Evolutionary conservation across 2,888 invertebrate genomes (phyloP).

Genomic region (Meteorus colon): DNA sequence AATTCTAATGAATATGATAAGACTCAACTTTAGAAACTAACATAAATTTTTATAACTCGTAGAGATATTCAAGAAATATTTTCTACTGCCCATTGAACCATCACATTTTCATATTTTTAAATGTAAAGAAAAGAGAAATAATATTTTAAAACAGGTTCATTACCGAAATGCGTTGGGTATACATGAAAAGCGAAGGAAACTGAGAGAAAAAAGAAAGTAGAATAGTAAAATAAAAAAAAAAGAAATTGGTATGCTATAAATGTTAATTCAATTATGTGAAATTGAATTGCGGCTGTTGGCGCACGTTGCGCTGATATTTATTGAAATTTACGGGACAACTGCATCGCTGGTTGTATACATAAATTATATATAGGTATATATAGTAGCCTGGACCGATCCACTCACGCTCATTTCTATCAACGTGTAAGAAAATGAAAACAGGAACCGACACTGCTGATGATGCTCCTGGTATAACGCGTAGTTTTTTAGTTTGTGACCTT

Average conservation of each 20-base stretch:
- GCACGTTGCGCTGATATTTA: slow-evolving; percentile 43
- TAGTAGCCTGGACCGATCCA: not conserved
- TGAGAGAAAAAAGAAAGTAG: not conserved
- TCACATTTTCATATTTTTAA: not conserved
- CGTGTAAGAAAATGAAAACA: slow-evolving; percentile 42
- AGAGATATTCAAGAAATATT: not conserved
- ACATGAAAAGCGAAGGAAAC: not conserved
- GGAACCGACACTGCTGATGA: slow-evolving; percentile 36
- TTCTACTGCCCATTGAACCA: not conserved
- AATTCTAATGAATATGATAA: no score
- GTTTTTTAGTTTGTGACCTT: not conserved
- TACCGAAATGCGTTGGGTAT: not conserved
- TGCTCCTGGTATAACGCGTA: slow-evolving; percentile 1
- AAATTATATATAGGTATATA: slow-evolving; percentile 9
- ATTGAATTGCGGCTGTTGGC: slow-evolving; percentile 43
- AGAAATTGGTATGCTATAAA: slow-evolving; percentile 38
- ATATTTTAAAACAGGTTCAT: not conserved
- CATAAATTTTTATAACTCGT: no score
- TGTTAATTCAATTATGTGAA: slow-evolving; percentile 44
- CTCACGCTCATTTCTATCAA: slow-evolving; percentile 17
- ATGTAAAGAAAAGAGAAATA: not conserved
- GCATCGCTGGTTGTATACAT: slow-evolving; percentile 21
- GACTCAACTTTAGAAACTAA: no score
- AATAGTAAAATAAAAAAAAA: slow-evolving; percentile 38
- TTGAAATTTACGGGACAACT: slow-evolving; percentile 43